Base-by-base conservation (phyloP, 23 tunicate genomes). In the Styela plicata region DNA sequence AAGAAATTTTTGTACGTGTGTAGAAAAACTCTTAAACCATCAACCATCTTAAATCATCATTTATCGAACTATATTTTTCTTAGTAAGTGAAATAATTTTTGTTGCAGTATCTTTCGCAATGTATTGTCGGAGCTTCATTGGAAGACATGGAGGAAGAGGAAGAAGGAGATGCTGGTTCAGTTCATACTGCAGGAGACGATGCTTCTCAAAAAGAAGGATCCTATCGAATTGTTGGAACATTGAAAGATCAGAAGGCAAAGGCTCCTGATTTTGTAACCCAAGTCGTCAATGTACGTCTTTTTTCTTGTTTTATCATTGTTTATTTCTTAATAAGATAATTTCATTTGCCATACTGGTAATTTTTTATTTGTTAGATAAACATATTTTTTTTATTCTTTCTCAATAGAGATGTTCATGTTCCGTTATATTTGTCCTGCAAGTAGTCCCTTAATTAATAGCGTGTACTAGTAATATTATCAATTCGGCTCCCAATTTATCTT, bases 121-220 rank as follows among this genome's bases (percentile, higher is more conserved):
- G 98, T 44, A 70, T 86, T 32, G 98, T 93, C 30, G 98, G 98
- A 74, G 86, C 93, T 10, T 88, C 98, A 61, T 57, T 75, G 20
- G 98, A 93, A 70, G 95, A 89, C 44, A 26, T 82, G 65, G 85
- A 77, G 29, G 95, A 89, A 63, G 93, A 88, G 33, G 85, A 74
- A 44, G 98, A 88, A 30, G 97, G 69, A n/a, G 98, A 93, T n/a
- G 89, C 70, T 34, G 90, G 87, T 63, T 88, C 94, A 2, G 93
- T 88, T 63, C 91, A 84, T n/a, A 74, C 90, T 34, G 83, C 82
- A 18, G 77, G 77, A 21, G 81, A 76, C 21, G 65, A 26, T 10
- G 90, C 78, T 17, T 86, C 97, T 0, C 82, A 69, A 35, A 93
- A 93, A 69, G 93, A 88, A 71, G 98, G 98, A 35, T 69, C 88